These are phyloP conservation scores for Pteruthius melanotis DNA, from an alignment of 2,113 vertebrate species.

Conservation along the genomic window DNA sequence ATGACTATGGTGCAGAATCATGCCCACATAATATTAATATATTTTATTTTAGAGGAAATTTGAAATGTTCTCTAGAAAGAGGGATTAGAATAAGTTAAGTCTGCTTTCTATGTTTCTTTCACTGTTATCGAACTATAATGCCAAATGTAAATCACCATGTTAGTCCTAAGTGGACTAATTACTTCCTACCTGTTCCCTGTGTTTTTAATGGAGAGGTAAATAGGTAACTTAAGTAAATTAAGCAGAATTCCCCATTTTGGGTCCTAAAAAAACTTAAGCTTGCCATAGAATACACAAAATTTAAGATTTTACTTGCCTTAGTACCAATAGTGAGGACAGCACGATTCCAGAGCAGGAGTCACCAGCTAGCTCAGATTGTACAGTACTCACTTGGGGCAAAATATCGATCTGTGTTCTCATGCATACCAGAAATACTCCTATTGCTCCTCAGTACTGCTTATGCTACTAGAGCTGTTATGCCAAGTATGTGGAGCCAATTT, in stretches of 20 bases:
- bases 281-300: background rate
- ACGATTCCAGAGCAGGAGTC: background rate
- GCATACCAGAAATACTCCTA: background rate
- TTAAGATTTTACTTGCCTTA: background rate
- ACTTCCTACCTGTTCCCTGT: background rate
- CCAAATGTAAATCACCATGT: background rate
- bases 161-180: background rate
- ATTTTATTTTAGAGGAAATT: background rate
- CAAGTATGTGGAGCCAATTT: background rate
- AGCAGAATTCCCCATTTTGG: background rate
- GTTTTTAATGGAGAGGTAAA: background rate
- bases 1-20: rapidly evolving
- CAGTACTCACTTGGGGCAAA: background rate
- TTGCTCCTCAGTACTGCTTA: background rate
- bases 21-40: background rate
- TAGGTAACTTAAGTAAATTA: background rate
- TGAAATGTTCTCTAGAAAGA: background rate
- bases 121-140: background rate
- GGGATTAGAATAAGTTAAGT: background rate
- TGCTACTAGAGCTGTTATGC: background rate
- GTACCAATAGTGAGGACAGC: background rate
- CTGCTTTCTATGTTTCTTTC: background rate
- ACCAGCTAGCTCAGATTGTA: background rate
- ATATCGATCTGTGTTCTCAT: background rate
- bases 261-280: background rate